phyloP scores from a whole-genome alignment of 2,888 invertebrate genomes.

The Drosophila kambysellisi region DNA sequence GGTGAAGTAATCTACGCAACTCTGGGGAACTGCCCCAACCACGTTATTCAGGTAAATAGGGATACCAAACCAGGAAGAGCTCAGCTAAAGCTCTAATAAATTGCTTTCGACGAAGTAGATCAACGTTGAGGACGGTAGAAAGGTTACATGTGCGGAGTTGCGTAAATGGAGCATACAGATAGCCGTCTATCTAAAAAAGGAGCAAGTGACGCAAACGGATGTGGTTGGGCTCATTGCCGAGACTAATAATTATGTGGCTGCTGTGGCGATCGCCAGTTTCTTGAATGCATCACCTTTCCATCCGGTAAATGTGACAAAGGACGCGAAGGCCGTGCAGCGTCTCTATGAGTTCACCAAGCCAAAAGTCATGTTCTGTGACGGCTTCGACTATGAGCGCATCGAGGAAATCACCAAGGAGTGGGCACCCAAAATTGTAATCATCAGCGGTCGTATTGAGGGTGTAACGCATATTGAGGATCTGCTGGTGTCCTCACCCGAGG shows the following conservation, averaged over 20 bases:
- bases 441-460: conserved; percentile 49
- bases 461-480: conserved; percentile 50
- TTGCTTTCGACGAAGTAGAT: conserved; percentile 39
- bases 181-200: conserved; percentile 44
- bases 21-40: conserved; percentile 43
- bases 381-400: conserved; percentile 50
- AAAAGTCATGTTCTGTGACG: conserved; percentile 73
- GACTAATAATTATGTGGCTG: conserved; percentile 41
- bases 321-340: conserved; percentile 34
- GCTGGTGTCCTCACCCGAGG: conserved; percentile 36
- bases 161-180: conserved; percentile 37
- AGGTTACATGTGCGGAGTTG: conserved; percentile 42
- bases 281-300: conserved; percentile 59
- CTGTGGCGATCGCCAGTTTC: conserved; percentile 46
- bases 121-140: conserved; percentile 46
- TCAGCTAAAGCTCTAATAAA: conserved; percentile 6
- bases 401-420: conserved; percentile 55
- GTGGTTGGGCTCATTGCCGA: conserved; percentile 45
- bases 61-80: too few relatives aligned
- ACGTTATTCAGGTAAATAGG: conserved; percentile 54
- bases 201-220: conserved; percentile 57
- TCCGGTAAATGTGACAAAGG: conserved; percentile 49
- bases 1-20: conserved; percentile 34
- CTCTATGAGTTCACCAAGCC: conserved; percentile 61
- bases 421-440: conserved; percentile 48